These are phyloP conservation scores for Eumerus sabulonum DNA, from an alignment of 2,888 invertebrate genomes.

Conservation along the genomic window DNA sequence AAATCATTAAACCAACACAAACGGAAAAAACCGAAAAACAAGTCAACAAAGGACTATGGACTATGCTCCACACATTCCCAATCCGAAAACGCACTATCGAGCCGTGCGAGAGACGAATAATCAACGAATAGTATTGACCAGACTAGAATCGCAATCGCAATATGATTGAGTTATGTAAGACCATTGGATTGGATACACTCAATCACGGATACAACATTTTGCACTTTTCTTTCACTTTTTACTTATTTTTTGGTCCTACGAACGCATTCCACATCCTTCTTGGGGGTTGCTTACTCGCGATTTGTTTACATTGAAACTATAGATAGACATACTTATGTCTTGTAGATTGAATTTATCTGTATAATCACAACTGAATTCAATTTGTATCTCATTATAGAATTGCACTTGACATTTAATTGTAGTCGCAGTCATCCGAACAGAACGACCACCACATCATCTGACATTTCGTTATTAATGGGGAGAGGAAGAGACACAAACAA, in stretches of 20 bases:
- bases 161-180: conserved; percentile 53
- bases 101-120: background rate
- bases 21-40: conserved; percentile 6
- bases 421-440: conserved; percentile 23
- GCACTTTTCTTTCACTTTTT: too few relatives aligned
- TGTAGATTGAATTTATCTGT: too few relatives aligned
- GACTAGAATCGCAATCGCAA: conserved; percentile 22
- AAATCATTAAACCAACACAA: conserved; percentile 2
- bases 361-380: conserved; percentile 15
- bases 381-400: conserved; percentile 24
- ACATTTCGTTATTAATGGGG: too few relatives aligned
- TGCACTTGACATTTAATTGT: conserved; percentile 32
- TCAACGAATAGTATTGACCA: conserved; percentile 1
- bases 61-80: conserved; percentile 45
- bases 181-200: too few relatives aligned
- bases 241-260: too few relatives aligned
- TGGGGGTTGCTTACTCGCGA: too few relatives aligned
- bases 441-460: conserved; percentile 4
- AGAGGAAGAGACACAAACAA: too few relatives aligned
- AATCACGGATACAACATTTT: too few relatives aligned
- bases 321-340: too few relatives aligned
- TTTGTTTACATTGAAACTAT: too few relatives aligned
- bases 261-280: too few relatives aligned
- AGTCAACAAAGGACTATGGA: background rate
- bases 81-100: conserved; percentile 9